Evolutionary conservation across 2,113 vertebrate species (phyloP).

Genomic region (Atherinomorus stipes): DNA sequence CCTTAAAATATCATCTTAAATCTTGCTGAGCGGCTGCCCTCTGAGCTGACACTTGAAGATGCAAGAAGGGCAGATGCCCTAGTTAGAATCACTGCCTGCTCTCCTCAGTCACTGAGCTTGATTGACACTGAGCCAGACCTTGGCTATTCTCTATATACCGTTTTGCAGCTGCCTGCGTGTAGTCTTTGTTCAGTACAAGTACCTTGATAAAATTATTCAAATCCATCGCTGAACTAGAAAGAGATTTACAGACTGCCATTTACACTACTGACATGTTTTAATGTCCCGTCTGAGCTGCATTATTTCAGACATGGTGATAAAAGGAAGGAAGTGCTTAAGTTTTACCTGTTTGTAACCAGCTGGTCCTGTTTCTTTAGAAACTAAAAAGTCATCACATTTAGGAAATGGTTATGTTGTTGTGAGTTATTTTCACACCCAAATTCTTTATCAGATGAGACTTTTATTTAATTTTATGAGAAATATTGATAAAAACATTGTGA

Average conservation of each 20-base stretch:
- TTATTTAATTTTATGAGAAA: background rate
- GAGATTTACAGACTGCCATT: background rate
- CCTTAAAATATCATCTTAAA: constrained; percentile 58
- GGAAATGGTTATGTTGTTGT: background rate
- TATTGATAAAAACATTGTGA: background rate
- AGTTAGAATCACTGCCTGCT: constrained; percentile 37
- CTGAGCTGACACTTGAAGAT: constrained; percentile 45
- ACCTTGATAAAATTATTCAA: background rate
- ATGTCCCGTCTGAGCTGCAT: background rate
- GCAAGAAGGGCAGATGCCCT: constrained; percentile 40
- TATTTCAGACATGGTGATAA: constrained; percentile 2
- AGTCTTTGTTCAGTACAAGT: background rate
- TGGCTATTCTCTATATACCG: constrained; percentile 14
- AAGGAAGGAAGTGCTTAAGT: background rate
- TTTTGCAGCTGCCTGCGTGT: background rate
- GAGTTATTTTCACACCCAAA: background rate
- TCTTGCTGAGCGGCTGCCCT: constrained; percentile 43
- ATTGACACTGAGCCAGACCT: constrained; percentile 28
- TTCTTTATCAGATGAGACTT: too few species aligned
- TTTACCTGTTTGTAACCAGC: background rate
- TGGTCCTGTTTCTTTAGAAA: background rate
- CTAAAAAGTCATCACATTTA: background rate
- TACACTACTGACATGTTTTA: background rate
- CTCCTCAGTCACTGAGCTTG: constrained; percentile 19
- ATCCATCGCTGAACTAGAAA: background rate